Conservation (phyloP, 2,113 vertebrate species). For the Anarhynchus alexandrinus region DNA sequence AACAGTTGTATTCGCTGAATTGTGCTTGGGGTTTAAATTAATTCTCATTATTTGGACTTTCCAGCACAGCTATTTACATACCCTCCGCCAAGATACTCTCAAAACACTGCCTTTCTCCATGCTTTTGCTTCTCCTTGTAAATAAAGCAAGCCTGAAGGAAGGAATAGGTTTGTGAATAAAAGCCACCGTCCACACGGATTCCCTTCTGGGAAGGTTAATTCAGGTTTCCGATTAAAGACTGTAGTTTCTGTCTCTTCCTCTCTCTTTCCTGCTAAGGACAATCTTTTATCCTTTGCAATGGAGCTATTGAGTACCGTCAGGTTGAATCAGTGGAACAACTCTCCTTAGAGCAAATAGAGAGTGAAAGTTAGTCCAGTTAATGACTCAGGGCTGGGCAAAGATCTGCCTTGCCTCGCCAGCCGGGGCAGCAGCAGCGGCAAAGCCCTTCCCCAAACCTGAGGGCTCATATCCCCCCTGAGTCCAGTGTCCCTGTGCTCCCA, state of each 20-base stretch:
- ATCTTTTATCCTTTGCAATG: slow-evolving; percentile 10
- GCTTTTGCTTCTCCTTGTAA: neutral
- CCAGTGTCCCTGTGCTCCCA: accelerated
- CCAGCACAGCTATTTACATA: neutral
- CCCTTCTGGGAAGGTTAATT: slow-evolving; percentile 33
- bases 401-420: no score
- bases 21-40: neutral
- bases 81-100: neutral
- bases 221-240: slow-evolving; percentile 32
- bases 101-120: neutral
- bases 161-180: slow-evolving; percentile 34
- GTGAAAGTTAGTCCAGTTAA: neutral
- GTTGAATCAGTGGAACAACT: neutral
- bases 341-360: neutral
- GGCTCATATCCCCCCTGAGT: accelerated
- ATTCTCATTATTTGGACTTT: neutral
- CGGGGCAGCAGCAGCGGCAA: neutral
- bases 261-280: neutral
- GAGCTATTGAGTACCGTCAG: neutral
- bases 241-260: slow-evolving; percentile 1
- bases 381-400: neutral
- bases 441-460: neutral
- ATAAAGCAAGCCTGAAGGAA: neutral
- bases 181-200: neutral
- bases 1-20: neutral